Base-by-base conservation (phyloP, 2,797 vertebrate genomes). In the Gobionotothen gibberifrons region DNA sequence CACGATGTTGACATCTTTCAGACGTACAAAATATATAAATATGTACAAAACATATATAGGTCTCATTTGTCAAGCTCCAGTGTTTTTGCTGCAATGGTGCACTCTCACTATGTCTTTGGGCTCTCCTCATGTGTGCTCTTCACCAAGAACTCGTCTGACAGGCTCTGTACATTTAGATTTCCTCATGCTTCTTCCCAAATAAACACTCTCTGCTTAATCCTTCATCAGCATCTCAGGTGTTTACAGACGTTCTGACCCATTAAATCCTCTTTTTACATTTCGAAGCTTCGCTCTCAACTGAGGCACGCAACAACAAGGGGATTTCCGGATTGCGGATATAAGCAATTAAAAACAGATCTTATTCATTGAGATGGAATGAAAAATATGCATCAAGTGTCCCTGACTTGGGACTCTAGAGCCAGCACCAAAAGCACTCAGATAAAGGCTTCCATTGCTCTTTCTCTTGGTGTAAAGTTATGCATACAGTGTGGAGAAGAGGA, bases 11-110 rank as follows among this genome's bases (percentile, higher is more conserved):
- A 85, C 76, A 82, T 88, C 72, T 74, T 78, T 69, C 57, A 78
- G 65, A 86, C 43, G 2, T 74, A 87, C 22, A 87, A 85, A 87
- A 88, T 80, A 84, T 80, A 85, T 76, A 86, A 84, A 91, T 86
- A 90, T 83, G 81, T 82, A 89, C 79, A 90, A 91, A 85, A 87
- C 75, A 79, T 52, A 64, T 67, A 55, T 63, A 51, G n/a, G 46
- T 72, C 67, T 81, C 49, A 48, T 58, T 69, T 16, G 64, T 71
- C 59, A 69, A 55, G 62, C 62, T 82, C 79, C 87, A 85, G 84
- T 88, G 87, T 84, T 83, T 36, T 85, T 70, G 78, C 86, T 83
- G 88, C 79, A 69, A 46, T 19, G 22, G 72, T 62, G 61, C 48
- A 47, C 51, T 74, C 36, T 12, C 56, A 19, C 49, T 36, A 21